These are phyloP conservation scores for Sphaeramia orbicularis DNA, from an alignment of 2,797 vertebrate species.

Conservation along the genomic window DNA sequence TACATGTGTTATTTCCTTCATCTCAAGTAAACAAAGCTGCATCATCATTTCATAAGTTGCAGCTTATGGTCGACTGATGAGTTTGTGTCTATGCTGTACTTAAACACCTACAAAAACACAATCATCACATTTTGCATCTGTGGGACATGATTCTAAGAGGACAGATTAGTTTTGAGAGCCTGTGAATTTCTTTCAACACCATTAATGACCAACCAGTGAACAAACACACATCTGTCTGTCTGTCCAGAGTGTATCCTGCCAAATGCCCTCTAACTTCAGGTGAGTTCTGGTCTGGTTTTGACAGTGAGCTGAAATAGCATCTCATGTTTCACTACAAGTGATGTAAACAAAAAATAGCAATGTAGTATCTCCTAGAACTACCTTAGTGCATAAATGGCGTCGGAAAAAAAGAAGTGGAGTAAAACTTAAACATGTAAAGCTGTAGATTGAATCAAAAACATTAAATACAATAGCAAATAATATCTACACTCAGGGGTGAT, in stretches of 20 bases:
- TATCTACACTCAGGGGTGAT: too few species aligned
- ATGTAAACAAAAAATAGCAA: background rate
- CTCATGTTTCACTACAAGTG: slow-evolving; percentile 3
- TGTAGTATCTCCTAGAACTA: background rate
- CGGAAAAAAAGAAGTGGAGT: background rate
- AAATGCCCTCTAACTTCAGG: background rate
- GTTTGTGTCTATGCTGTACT: too few species aligned
- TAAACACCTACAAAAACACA: background rate
- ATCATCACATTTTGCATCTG: background rate
- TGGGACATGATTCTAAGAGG: background rate
- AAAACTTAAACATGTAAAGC: background rate
- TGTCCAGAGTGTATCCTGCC: background rate
- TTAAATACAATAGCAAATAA: too few species aligned
- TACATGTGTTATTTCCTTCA: too few species aligned
- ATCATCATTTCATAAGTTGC: too few species aligned
- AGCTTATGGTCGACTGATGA: too few species aligned
- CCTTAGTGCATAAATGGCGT: background rate
- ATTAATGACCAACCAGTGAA: slow-evolving; percentile 50
- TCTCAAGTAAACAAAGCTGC: too few species aligned
- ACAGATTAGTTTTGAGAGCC: background rate
- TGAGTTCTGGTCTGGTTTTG: too few species aligned
- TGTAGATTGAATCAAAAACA: too few species aligned
- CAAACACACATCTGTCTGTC: background rate
- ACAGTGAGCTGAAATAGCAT: background rate
- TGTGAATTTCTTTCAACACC: background rate